Percentiles rank a stretch among this genome's conserved stretches.
Conservation (phyloP, 2,797 vertebrate species). For the Pseudopleuronectes americanus region DNA sequence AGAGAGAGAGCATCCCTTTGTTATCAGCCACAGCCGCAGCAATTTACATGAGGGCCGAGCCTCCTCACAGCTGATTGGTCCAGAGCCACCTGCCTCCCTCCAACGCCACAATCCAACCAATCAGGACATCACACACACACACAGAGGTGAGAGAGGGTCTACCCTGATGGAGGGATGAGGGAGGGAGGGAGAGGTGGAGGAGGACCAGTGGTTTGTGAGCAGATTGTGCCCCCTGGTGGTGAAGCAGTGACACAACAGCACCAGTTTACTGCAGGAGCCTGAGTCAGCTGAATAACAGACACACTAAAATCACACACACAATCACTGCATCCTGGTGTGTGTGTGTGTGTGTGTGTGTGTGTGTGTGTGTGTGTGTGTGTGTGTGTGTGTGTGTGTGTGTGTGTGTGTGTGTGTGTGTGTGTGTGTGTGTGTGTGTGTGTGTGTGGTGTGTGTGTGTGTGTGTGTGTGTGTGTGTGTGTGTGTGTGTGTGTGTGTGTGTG, state of each 20-base stretch:
- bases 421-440: constrained; percentile 9
- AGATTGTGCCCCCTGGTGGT: constrained; percentile 70
- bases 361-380: background rate
- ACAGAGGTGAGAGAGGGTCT: background rate
- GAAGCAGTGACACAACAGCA: background rate
- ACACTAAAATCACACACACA: background rate
- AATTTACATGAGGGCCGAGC: constrained; percentile 79
- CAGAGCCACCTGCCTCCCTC: constrained; percentile 39
- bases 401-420: background rate
- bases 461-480: background rate
- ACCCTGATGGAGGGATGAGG: background rate
- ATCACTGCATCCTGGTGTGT: background rate
- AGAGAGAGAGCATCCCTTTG: constrained; percentile 48
- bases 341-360: constrained; percentile 8
- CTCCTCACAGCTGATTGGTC: constrained; percentile 71
- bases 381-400: constrained; percentile 4
- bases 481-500: background rate
- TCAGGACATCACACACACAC: constrained; percentile 48
- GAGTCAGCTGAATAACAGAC: too few species aligned
- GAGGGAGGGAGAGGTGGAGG: background rate
- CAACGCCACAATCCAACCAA: constrained; percentile 53
- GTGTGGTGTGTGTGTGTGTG: background rate
- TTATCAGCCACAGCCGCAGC: constrained; percentile 77
- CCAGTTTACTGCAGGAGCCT: too few species aligned
- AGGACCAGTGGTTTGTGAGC: background rate